Percentiles rank a stretch among this genome's conserved stretches.
phyloP scores from a whole-genome alignment of 2,888 invertebrate genomes.

The Sthenelais limicola region DNA sequence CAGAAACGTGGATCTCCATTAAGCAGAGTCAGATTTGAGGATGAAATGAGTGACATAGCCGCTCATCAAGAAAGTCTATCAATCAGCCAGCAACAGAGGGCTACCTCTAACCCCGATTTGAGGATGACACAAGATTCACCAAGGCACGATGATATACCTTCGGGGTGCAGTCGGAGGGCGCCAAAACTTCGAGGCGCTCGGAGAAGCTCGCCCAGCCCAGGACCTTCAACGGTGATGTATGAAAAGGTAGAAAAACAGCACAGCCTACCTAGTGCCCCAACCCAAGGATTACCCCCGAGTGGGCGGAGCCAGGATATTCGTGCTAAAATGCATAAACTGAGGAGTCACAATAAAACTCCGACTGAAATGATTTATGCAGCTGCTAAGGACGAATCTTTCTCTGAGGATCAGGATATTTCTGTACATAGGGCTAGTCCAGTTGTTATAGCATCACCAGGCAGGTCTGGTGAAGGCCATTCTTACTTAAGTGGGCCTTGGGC shows the following conservation, averaged over 20 bases:
- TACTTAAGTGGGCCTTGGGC: not conserved
- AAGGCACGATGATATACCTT: not conserved
- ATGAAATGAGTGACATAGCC: conserved; percentile 7
- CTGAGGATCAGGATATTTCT: not conserved
- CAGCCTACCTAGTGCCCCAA: too few species aligned
- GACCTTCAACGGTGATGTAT: not conserved
- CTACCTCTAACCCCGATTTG: conserved; percentile 32
- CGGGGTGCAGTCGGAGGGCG: conserved; percentile 12
- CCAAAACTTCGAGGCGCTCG: conserved; percentile 9
- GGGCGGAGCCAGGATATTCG: not conserved
- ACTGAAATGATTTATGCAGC: not conserved
- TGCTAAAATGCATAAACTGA: conserved; percentile 7
- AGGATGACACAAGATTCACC: not conserved
- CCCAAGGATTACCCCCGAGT: conserved; percentile 6
- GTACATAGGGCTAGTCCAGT: conserved; percentile 12
- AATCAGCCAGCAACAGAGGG: not conserved
- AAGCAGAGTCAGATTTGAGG: conserved; percentile 31
- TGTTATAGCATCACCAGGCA: too few species aligned
- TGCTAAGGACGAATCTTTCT: not conserved
- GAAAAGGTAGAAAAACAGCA: too few species aligned
- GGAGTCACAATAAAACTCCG: not conserved
- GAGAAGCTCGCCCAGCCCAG: not conserved
- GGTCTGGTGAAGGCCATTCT: not conserved
- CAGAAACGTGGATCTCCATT: not conserved
- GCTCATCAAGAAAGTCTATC: not conserved